Evolutionary conservation across 2,888 invertebrate genomes (phyloP).

Genomic region (Ditylenchus weischeri): DNA sequence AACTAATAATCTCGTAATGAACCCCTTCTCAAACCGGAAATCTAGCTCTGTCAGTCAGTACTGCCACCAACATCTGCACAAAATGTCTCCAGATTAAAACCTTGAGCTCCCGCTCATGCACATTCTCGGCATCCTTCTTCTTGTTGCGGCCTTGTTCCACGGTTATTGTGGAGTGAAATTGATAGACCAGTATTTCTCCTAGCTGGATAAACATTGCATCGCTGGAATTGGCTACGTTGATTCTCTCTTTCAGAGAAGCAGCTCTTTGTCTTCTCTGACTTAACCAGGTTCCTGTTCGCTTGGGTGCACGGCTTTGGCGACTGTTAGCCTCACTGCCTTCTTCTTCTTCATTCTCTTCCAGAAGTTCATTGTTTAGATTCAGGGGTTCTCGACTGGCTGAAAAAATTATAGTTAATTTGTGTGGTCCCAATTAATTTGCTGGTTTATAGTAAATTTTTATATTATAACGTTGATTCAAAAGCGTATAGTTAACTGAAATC

Average conservation of each 20-base stretch:
- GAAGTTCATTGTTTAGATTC: too few species aligned
- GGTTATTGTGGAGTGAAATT: constrained; percentile 36
- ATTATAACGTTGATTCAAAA: too few species aligned
- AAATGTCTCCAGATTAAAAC: constrained; percentile 40
- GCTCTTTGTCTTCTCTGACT: constrained; percentile 7
- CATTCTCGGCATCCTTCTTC: constrained; percentile 24
- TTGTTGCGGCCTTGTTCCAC: constrained; percentile 15
- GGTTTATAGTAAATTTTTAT: too few species aligned
- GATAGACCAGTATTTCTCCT: constrained; percentile 37
- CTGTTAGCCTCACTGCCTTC: constrained; percentile 7
- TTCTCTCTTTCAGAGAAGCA: constrained; percentile 6
- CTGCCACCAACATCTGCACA: constrained; percentile 37
- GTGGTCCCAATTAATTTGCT: too few species aligned
- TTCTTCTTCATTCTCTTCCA: not conserved
- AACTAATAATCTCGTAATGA: not conserved
- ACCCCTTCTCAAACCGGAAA: constrained; percentile 5
- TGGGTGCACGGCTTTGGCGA: not conserved
- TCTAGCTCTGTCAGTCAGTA: constrained; percentile 32
- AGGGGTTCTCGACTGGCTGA: too few species aligned
- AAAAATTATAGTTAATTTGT: too few species aligned
- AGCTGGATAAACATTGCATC: constrained; percentile 34
- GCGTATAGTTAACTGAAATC: too few species aligned
- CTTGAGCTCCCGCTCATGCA: constrained; percentile 41
- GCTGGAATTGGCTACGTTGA: constrained; percentile 1
- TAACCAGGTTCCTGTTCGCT: not conserved